Percentiles rank a stretch among this genome's conserved stretches.
Evolutionary conservation across 2,113 vertebrate genomes (phyloP).

Genomic region (Otocyon megalotis): DNA sequence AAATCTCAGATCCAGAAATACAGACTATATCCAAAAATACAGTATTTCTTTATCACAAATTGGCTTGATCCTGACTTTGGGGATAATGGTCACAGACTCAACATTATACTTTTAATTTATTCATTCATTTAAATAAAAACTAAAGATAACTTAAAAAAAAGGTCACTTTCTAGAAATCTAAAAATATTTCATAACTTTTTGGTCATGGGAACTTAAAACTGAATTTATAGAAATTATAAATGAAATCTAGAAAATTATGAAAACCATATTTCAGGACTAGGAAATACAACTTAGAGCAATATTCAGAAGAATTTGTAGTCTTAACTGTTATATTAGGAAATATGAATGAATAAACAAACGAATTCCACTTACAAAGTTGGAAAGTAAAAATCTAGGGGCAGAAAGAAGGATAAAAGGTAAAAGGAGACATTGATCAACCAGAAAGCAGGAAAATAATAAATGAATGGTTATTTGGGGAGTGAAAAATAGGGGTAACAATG

Average conservation of each 20-base stretch:
- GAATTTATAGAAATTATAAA: neutral
- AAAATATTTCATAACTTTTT: neutral
- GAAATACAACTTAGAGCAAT: neutral
- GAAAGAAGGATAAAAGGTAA: neutral
- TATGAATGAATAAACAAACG: neutral
- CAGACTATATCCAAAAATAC: neutral
- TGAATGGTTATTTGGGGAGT: neutral
- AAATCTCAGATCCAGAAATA: neutral
- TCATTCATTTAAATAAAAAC: neutral
- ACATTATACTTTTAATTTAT: neutral
- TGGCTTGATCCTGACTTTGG: neutral
- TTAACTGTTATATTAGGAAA: neutral
- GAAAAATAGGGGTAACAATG: neutral
- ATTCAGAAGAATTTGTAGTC: neutral
- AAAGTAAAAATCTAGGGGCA: neutral
- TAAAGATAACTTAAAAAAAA: neutral
- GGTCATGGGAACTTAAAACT: constrained; percentile 6
- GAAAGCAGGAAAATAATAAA: neutral
- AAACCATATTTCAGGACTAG: neutral
- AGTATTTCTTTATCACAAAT: neutral
- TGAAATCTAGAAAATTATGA: neutral
- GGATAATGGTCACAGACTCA: neutral
- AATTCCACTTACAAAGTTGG: neutral
- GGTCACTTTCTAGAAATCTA: neutral
- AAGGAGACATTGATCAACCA: neutral